Evolutionary conservation across 1,140 invertebrate genomes (phyloP), one percentile per base, ranked within the genome.

Genomic region (Mamestra configurata): DNA sequence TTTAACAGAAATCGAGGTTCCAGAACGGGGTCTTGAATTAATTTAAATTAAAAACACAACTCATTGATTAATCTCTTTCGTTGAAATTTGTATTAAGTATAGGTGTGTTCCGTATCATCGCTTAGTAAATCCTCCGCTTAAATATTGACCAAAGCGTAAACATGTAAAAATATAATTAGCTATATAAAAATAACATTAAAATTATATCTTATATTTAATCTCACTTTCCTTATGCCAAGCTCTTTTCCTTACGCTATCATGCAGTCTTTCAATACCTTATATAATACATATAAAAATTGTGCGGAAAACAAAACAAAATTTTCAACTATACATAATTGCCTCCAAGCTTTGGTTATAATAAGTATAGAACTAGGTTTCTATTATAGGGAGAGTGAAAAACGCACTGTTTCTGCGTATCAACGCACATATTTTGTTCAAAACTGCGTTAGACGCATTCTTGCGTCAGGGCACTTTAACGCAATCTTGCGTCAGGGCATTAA

Each of bases 221-320:
- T 88, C 85, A 85, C 85, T 88, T 86, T 84, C 64, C 77, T 77
- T 80, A 70, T 68, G 31, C 57, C 83, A 82, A 84, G 78, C 86
- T 85, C 82, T 61, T 35, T 79, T 73, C 15, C 81, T 84, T 83
- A 84, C 61, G 20, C 55, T 82, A 76, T 43, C 79, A 40, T 71
- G 73, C 85, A 86, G 85, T 85, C 85, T 87, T 85, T 82, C 80
- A 10, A 79, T 76, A 75, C 79, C 81, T 83, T 64, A 61, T 18
- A 78, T 40, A n/a, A n/a, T n/a, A n/a, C n/a, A 70, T 49, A 64
- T 40, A 84, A 73, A 73, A 72, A 61, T 40, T 78, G 61, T 72
- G 68, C 81, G 43, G 13, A 64, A 5, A 64, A 75, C 20, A 66
- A 6, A 51, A 51, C 46, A 10, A 35, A 72, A 53, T 37, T 51